Evolutionary conservation across 2,797 vertebrate genomes (phyloP), one percentile per base, ranked within the genome.

Genomic region (Aselliscus stoliczkanus): DNA sequence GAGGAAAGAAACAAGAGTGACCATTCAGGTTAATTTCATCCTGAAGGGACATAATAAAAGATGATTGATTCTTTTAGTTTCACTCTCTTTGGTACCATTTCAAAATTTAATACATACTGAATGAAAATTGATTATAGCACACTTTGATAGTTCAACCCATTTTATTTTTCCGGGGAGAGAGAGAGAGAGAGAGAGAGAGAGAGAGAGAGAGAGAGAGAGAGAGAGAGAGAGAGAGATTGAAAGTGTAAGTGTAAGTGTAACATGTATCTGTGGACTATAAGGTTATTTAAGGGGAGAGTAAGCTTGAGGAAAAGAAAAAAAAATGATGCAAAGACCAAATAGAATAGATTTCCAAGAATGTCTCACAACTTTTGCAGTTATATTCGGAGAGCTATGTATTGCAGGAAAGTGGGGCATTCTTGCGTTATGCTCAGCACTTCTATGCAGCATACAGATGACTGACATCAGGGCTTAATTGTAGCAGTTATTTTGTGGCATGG

Each of bases 321-420:
- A 89, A 95, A 70, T 3, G 31, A 70, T 10, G 8, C 60, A 75
- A 95, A 86, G 65, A 94, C 69, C 31, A 65, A 89, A 82, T 70
- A 76, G 13, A 97, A 94, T 95, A 95, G 80, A 91, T 86, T 97
- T 96, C 90, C 29, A 96, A 96, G 94, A 97, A 94, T 77, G 90
- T 93, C 94, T 96, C 77, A 94, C 79, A 96, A 96, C 34, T 89
- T 96, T 93, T 77, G 39, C 20, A 64, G 92, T 94, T 96, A 96
- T 81, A 97, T 96, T 96, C 67, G 88, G 93, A 95, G 85, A 70
- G 79, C 96, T 97, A 97, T 97, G 97, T 96, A 94, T 96, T 93
- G 72, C 72, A 87, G 70, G 56, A 95, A 97, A 97, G 80, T 96
- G 93, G 96, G 84, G 1, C 93, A 95, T 93, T 47, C 69, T 65